Conservation (phyloP, 1,140 invertebrate species). For the Nomia melanderi region DNA sequence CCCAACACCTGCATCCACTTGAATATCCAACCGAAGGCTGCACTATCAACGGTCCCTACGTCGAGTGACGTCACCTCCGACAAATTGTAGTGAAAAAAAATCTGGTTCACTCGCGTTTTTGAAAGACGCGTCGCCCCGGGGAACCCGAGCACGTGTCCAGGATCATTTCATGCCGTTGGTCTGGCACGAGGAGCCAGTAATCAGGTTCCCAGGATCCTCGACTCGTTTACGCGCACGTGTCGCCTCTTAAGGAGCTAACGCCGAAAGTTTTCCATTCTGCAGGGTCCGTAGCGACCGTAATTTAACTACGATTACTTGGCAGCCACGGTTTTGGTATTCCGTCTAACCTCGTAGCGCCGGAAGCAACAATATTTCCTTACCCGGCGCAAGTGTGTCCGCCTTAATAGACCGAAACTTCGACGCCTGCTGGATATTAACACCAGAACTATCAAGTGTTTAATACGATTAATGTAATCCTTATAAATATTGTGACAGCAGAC, state of each 20-base stretch:
- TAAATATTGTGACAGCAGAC: no score
- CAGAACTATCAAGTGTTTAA: no score
- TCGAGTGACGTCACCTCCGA: no score
- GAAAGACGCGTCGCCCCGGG: background rate
- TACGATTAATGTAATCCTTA: no score
- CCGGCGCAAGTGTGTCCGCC: conserved; percentile 1
- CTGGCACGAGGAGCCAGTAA: background rate
- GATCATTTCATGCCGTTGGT: no score
- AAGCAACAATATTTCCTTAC: background rate
- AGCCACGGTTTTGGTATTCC: background rate
- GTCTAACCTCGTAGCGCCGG: background rate
- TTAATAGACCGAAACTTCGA: conserved; percentile 2
- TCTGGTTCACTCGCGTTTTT: no score
- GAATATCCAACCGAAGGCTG: no score
- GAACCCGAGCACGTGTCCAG: background rate
- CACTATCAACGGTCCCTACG: no score
- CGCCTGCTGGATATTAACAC: no score
- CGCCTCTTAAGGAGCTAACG: background rate
- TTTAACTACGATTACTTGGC: background rate
- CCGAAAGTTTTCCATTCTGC: background rate
- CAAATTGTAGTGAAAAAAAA: no score
- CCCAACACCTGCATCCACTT: no score
- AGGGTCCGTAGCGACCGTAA: background rate
- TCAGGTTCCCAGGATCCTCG: background rate
- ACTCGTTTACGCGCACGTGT: background rate